Conservation (phyloP, 2,888 invertebrate species). For the Habrosyne pyritoides region DNA sequence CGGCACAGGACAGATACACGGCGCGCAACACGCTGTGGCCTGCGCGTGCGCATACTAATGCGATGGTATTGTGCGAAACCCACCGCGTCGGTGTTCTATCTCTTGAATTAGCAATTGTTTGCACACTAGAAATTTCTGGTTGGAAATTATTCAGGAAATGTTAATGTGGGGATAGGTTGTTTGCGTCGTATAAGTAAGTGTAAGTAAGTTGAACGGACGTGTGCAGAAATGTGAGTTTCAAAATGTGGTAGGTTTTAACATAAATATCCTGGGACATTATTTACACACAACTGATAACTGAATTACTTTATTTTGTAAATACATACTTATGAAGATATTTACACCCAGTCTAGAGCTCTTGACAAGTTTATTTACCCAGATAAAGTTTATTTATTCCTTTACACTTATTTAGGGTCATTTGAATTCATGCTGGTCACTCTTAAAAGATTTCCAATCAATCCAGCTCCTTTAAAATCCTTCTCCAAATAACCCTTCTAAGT, state of each 20-base stretch:
- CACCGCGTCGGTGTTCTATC: neutral
- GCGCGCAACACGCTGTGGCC: conserved; percentile 18
- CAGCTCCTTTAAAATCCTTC: neutral
- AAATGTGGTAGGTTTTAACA: no score
- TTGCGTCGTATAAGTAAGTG: neutral
- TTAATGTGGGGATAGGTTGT: neutral
- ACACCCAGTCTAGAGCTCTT: no score
- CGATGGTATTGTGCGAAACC: neutral
- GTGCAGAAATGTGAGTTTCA: no score
- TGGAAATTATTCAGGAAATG: neutral
- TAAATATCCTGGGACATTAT: no score
- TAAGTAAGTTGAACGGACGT: neutral
- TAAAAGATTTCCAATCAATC: no score
- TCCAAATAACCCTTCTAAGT: neutral
- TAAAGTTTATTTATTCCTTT: no score
- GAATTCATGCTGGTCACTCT: no score
- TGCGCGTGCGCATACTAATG: conserved; percentile 30
- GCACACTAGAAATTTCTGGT: neutral
- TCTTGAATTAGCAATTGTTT: neutral
- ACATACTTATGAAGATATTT: no score
- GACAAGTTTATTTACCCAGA: no score
- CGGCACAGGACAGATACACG: conserved; percentile 1
- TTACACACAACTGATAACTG: no score
- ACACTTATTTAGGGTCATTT: no score
- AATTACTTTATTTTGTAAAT: no score